Conservation (phyloP, 2,113 vertebrate species). For the Eira barbara region DNA sequence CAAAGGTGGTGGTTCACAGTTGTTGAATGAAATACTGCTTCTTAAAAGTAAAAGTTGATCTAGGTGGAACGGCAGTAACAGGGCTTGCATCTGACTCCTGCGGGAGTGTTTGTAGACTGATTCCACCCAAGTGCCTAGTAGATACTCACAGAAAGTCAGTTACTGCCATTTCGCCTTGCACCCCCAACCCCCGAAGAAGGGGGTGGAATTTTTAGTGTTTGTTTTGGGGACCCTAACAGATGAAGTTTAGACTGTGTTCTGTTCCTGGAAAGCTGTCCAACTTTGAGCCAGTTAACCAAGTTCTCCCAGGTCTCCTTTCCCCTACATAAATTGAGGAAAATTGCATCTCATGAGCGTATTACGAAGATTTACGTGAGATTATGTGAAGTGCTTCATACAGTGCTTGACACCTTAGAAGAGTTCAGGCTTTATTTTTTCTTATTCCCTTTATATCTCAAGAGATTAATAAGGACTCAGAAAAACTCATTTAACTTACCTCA, state of each 20-base stretch:
- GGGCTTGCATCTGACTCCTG: background rate
- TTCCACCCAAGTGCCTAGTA: background rate
- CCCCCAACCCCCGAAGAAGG: background rate
- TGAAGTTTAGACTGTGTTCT: background rate
- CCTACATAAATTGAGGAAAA: background rate
- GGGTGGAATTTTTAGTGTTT: background rate
- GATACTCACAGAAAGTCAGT: background rate
- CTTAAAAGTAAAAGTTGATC: background rate
- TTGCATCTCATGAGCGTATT: background rate
- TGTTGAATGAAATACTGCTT: background rate
- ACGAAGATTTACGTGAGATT: background rate
- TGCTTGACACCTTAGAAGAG: background rate
- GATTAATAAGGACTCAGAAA: background rate
- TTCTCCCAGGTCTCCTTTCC: background rate
- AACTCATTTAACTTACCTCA: slow-evolving; percentile 1
- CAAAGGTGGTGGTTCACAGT: background rate
- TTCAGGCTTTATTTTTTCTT: background rate
- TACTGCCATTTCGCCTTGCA: background rate
- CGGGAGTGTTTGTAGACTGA: background rate
- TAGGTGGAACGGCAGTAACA: background rate
- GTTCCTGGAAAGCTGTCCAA: background rate
- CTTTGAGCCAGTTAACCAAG: background rate
- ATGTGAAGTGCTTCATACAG: background rate
- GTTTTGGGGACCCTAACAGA: background rate
- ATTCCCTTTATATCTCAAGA: background rate